Evolutionary conservation across 35 echinoderm and acorn worm genomes (phyloP).

Genomic region (Holothuria glaberrima): DNA sequence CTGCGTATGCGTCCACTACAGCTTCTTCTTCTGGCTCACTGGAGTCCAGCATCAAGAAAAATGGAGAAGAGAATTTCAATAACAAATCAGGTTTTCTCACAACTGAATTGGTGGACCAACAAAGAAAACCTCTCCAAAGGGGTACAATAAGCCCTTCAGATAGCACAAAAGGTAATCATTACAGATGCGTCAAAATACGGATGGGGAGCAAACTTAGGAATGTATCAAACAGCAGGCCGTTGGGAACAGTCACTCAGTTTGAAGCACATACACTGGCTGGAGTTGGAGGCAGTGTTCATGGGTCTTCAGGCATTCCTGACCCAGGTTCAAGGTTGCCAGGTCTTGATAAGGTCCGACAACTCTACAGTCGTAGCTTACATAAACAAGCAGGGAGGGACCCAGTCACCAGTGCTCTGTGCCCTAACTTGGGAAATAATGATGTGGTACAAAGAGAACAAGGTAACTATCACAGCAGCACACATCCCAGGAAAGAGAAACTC

Average conservation of each 20-base stretch:
- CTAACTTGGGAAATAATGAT: not conserved
- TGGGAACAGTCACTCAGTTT: no score
- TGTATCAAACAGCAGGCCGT: no score
- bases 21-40: not conserved
- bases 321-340: not conserved
- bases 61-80: not conserved
- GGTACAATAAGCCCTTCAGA: no score
- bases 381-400: constrained; percentile 46
- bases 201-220: no score
- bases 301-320: not conserved
- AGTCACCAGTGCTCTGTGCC: not conserved
- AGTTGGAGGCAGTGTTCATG: not conserved
- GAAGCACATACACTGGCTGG: constrained; percentile 15
- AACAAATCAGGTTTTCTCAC: not conserved
- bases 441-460: not conserved
- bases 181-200: no score
- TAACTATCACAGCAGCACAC: constrained; percentile 8
- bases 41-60: not conserved
- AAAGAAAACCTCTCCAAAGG: no score
- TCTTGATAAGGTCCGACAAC: constrained; percentile 51
- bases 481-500: constrained; percentile 22
- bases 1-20: not conserved
- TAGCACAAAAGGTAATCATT: no score
- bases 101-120: not conserved
- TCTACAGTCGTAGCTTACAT: constrained; percentile 58